These are phyloP conservation scores for Thalassoma bifasciatum DNA, from an alignment of 2,113 vertebrate species.

Conservation along the genomic window DNA sequence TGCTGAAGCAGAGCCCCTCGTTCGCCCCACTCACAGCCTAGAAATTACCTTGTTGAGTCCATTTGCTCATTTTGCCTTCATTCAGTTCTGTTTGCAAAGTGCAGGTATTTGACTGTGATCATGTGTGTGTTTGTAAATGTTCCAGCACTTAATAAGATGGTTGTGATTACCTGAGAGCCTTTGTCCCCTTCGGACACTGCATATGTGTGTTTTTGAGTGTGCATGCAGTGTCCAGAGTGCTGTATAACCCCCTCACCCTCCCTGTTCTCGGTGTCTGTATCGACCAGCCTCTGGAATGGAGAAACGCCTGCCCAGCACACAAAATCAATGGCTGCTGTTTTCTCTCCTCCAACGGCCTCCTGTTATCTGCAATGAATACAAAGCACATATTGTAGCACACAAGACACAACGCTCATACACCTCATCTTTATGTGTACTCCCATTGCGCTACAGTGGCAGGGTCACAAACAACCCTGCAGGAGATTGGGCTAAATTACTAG, in stretches of 20 bases:
- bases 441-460: conserved; percentile 12
- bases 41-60: conserved; percentile 60
- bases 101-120: conserved; percentile 39
- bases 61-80: conserved; percentile 52
- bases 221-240: conserved; percentile 53
- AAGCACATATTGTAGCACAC: conserved; percentile 66
- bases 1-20: conserved; percentile 52
- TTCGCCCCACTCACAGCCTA: conserved; percentile 26
- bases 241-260: conserved; percentile 40
- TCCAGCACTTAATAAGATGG: conserved; percentile 69
- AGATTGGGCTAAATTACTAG: conserved; percentile 61
- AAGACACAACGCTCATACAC: conserved; percentile 52
- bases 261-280: conserved; percentile 75
- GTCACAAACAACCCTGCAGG: conserved; percentile 40
- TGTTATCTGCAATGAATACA: conserved; percentile 80
- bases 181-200: conserved; percentile 43
- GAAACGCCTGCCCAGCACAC: conserved; percentile 82
- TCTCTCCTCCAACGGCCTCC: conserved; percentile 71
- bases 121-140: conserved; percentile 34
- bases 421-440: conserved; percentile 59
- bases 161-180: conserved; percentile 73
- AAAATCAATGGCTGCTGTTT: conserved; percentile 85
- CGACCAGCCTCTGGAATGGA: conserved; percentile 84
- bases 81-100: conserved; percentile 29
- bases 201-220: conserved; percentile 27